These are phyloP conservation scores for Rhinoptilus africanus DNA, from an alignment of 2,113 vertebrate genomes.

Conservation along the genomic window DNA sequence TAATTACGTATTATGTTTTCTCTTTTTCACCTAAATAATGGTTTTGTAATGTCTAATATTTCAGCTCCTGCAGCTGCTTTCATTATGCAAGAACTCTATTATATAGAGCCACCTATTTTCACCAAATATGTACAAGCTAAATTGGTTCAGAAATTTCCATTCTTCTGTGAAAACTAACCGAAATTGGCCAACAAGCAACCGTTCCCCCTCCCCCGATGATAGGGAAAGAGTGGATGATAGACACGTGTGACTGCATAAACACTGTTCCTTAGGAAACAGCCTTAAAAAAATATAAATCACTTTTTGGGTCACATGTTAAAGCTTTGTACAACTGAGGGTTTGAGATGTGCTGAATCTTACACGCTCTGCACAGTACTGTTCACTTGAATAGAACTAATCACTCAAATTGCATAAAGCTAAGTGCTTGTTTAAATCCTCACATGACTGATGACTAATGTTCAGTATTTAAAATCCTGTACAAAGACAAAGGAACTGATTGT, in stretches of 20 bases:
- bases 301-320: slow-evolving; percentile 6
- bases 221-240: background rate
- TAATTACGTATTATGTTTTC: slow-evolving; percentile 10
- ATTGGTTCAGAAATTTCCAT: background rate
- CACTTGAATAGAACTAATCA: slow-evolving; percentile 56
- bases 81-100: background rate
- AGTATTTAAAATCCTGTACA: slow-evolving; percentile 18
- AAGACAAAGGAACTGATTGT: slow-evolving; percentile 48
- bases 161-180: background rate
- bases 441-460: slow-evolving; percentile 58
- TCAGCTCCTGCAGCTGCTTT: background rate
- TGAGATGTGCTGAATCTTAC: slow-evolving; percentile 48
- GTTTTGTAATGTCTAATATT: background rate
- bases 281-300: background rate
- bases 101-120: background rate
- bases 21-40: background rate
- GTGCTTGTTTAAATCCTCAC: slow-evolving; percentile 63
- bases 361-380: background rate
- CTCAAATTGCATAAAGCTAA: slow-evolving; percentile 51
- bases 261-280: slow-evolving; percentile 1
- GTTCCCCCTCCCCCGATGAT: rapidly evolving
- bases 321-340: slow-evolving; percentile 15
- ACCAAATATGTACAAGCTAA: background rate
- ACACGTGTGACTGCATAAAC: background rate
- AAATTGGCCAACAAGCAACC: background rate